Evolutionary conservation across 30 jellyfish, hydroid and myxozoan genomes (phyloP).

Genomic region (Sanderia malayensis): DNA sequence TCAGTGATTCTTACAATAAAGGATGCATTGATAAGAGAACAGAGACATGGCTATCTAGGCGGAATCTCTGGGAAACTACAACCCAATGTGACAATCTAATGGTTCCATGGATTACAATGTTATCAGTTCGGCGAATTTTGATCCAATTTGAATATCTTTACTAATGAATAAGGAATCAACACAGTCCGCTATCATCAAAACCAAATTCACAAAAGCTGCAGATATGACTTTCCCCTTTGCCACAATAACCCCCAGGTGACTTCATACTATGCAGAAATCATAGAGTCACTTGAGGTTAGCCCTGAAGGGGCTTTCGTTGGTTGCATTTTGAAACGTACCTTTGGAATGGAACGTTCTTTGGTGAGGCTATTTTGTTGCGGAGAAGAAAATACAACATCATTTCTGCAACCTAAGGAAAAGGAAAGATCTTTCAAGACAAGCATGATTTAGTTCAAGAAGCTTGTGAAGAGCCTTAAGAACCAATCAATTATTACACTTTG

Average conservation of each 20-base stretch:
- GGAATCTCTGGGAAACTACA: neutral
- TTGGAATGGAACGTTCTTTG: slow-evolving; percentile 20
- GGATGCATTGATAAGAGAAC: neutral
- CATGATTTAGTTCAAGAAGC: too few species aligned
- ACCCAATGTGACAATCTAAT: neutral
- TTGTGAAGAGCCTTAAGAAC: too few species aligned
- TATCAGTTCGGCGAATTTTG: neutral
- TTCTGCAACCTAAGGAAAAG: slow-evolving; percentile 63
- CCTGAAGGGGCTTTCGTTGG: too few species aligned
- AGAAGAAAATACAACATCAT: slow-evolving; percentile 59
- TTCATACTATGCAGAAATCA: too few species aligned
- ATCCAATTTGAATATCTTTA: too few species aligned
- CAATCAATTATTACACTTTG: too few species aligned
- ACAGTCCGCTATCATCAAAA: neutral
- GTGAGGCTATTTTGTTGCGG: slow-evolving; percentile 56
- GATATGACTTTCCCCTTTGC: too few species aligned
- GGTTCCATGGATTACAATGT: neutral
- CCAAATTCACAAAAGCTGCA: too few species aligned
- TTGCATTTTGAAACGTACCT: slow-evolving; percentile 41
- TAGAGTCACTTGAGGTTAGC: too few species aligned
- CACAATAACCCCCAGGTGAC: too few species aligned
- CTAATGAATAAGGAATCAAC: neutral
- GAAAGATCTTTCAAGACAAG: neutral
- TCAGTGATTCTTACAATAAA: too few species aligned
- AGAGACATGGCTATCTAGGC: neutral